Evolutionary conservation across 1,140 invertebrate genomes (phyloP).

Genomic region (Dinothrombium tinctorium): DNA sequence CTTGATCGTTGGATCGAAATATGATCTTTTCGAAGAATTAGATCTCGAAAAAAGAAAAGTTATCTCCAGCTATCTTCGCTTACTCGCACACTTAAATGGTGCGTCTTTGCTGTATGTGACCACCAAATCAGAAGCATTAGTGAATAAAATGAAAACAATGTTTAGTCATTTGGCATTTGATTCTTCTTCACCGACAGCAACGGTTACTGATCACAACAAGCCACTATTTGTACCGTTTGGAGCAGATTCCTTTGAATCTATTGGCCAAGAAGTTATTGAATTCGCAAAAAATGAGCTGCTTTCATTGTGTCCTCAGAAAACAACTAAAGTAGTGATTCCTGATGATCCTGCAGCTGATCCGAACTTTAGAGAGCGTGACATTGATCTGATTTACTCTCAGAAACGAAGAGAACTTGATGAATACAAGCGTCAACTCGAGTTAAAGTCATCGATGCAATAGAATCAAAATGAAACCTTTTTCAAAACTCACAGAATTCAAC

Average conservation of each 20-base stretch:
- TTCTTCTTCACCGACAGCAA: too few species aligned
- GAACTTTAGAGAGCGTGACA: constrained; percentile 37
- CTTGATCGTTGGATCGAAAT: too few species aligned
- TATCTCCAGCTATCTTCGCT: too few species aligned
- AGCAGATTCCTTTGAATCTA: constrained; percentile 35
- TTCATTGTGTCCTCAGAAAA: constrained; percentile 33
- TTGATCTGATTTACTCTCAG: constrained; percentile 37
- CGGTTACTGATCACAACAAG: constrained; percentile 40
- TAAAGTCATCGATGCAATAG: background rate
- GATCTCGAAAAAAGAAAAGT: too few species aligned
- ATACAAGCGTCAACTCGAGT: background rate
- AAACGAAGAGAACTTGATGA: constrained; percentile 29
- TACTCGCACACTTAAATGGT: too few species aligned
- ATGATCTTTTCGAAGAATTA: too few species aligned
- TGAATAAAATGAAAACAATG: too few species aligned
- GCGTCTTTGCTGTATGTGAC: too few species aligned
- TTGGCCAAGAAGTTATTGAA: constrained; percentile 27
- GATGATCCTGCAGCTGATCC: constrained; percentile 39
- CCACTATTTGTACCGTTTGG: constrained; percentile 35
- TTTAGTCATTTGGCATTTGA: too few species aligned
- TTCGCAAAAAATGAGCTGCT: constrained; percentile 33
- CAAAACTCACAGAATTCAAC: too few species aligned
- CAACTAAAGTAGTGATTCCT: constrained; percentile 16
- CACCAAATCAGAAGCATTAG: too few species aligned
- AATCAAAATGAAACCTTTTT: constrained; percentile 1